These are phyloP conservation scores for Chloropsis hardwickii DNA, from an alignment of 2,113 vertebrate species.

Conservation along the genomic window DNA sequence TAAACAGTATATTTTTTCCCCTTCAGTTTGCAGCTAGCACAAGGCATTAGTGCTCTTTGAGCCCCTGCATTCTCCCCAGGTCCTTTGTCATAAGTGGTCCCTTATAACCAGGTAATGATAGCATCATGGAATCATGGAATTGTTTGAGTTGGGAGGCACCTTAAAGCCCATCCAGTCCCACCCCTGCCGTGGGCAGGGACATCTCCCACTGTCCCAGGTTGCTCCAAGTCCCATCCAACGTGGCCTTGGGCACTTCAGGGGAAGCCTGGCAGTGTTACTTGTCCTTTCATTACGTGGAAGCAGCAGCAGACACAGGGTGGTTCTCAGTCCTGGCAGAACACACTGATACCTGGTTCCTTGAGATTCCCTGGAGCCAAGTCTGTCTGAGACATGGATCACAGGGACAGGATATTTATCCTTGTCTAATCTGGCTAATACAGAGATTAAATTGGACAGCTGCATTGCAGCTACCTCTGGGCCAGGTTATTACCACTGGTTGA, in stretches of 20 bases:
- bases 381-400: neutral
- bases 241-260: neutral
- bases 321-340: neutral
- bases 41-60: rapidly evolving
- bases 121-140: neutral
- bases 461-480: neutral
- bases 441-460: neutral
- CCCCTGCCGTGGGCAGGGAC: neutral
- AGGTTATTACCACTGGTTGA: neutral
- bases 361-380: neutral
- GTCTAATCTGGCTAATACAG: neutral
- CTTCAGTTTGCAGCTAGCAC: rapidly evolving
- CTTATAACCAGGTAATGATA: neutral
- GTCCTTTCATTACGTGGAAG: neutral
- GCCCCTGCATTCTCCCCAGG: rapidly evolving
- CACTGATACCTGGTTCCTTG: rapidly evolving
- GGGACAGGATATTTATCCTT: neutral
- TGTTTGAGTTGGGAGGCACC: neutral
- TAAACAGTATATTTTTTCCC: rapidly evolving
- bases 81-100: neutral
- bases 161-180: neutral
- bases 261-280: neutral
- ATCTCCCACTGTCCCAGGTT: neutral
- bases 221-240: neutral
- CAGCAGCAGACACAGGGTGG: rapidly evolving